Evolutionary conservation across 2,797 vertebrate genomes (phyloP), one percentile per base, ranked within the genome.

Genomic region (Emydoidea blandingii): DNA sequence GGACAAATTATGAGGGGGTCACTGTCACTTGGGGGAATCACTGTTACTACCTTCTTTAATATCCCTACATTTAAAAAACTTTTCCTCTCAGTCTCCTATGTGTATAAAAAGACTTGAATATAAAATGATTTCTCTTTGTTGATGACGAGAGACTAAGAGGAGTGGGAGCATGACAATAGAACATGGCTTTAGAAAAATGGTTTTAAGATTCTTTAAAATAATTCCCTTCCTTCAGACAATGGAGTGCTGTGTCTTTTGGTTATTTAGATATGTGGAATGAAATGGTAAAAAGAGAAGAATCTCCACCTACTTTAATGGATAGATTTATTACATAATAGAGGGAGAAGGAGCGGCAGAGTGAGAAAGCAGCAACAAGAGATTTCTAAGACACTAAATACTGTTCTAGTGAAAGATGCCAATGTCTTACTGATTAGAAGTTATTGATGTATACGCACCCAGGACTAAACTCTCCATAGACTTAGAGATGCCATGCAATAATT

Each of bases 121-220:
- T n/a, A 95, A 95, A 95, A 95, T 95, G 80, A 95, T 95, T 95
- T 97, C 65, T 92, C 89, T 88, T 74, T 74, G 53, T 89, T 95
- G 90, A 90, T 96, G 95, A 94, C 88, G 62, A 19, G 59, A 86
- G 72, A 91, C 88, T 89, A 94, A 97, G 96, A 94, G 31, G 14
- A 89, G n/a, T 53, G 68, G 94, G 95, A 96, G 97, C 91, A 85
- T 47, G 7, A 72, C 85, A 97, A 90, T 59, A 92, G 87, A 79
- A 90, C 3, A 86, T 37, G 25, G 16, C 91, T 94, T 94, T 56
- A 94, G 87, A 93, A 92, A 47, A 95, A 85, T 87, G 52, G 1
- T 84, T 57, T 83, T 90, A 86, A 90, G 54, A 81, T 65, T 88
- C 89, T 94, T 84, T 87, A 94, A 95, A 92, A 91, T 86, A 21